These are phyloP conservation scores for Mungos mungo DNA, from an alignment of 2,113 vertebrate species.

Conservation along the genomic window DNA sequence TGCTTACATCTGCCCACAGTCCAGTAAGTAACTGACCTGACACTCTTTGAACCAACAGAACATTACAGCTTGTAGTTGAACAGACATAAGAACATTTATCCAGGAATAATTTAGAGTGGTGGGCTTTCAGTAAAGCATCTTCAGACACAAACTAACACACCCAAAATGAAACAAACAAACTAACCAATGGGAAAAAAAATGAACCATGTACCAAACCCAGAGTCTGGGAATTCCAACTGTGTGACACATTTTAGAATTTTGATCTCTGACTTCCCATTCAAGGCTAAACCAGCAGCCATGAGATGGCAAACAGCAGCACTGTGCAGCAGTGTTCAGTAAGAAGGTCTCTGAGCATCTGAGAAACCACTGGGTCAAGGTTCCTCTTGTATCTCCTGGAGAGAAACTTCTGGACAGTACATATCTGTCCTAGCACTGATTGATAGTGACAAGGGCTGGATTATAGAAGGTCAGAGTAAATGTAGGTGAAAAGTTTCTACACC, in stretches of 20 bases:
- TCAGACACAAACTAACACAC: background rate
- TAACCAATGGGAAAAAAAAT: background rate
- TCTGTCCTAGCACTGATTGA: background rate
- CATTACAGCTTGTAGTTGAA: rapidly evolving
- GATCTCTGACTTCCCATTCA: background rate
- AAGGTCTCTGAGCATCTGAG: background rate
- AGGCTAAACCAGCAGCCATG: rapidly evolving
- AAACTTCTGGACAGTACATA: background rate
- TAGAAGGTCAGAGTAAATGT: background rate
- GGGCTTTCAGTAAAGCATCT: background rate
- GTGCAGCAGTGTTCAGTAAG: rapidly evolving
- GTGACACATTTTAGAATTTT: background rate
- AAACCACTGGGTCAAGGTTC: background rate
- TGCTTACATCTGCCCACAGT: background rate
- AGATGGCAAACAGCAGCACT: rapidly evolving
- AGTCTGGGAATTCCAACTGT: background rate
- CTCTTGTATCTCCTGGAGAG: background rate
- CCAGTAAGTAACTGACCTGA: too few relatives aligned
- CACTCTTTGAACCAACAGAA: too few relatives aligned
- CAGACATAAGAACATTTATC: background rate
- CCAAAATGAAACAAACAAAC: background rate
- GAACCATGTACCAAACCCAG: background rate
- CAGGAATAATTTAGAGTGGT: background rate
- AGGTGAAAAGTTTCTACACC: background rate
- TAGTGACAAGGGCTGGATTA: background rate